These are phyloP conservation scores for Sebastes nivosus DNA, from an alignment of 2,797 vertebrate genomes.

Conservation along the genomic window DNA sequence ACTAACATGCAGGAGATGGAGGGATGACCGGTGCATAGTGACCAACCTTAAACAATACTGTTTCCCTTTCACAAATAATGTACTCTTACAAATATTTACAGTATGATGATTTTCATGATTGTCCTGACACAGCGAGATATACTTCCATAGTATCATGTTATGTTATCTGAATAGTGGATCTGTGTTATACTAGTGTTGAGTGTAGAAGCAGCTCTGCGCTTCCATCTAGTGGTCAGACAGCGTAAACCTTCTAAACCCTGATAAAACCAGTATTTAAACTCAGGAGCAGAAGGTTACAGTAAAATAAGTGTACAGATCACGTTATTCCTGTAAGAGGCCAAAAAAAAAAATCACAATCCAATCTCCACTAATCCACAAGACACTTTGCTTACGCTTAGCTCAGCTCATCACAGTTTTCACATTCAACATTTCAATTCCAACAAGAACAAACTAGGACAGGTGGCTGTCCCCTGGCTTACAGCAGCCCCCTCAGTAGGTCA, in stretches of 20 bases:
- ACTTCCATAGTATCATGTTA: background rate
- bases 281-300: background rate
- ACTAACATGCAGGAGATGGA: conserved; percentile 44
- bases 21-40: conserved; percentile 34
- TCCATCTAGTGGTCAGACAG: conserved; percentile 77
- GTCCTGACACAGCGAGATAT: background rate
- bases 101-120: background rate
- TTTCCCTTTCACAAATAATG: background rate
- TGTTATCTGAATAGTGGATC: background rate
- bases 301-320: background rate
- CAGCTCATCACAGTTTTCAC: background rate
- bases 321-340: background rate
- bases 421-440: conserved; percentile 15
- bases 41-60: conserved; percentile 21
- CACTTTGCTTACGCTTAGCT: background rate
- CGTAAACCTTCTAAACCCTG: background rate
- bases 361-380: background rate
- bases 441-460: conserved; percentile 15
- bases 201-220: conserved; percentile 17
- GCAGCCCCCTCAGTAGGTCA: conserved; percentile 7
- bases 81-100: background rate
- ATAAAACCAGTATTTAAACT: background rate
- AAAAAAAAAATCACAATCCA: background rate
- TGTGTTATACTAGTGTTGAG: background rate
- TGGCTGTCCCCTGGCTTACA: conserved; percentile 17